Evolutionary conservation across 2,888 invertebrate genomes (phyloP), one percentile per base, ranked within the genome.

Genomic region (Heteromurus nitidus): DNA sequence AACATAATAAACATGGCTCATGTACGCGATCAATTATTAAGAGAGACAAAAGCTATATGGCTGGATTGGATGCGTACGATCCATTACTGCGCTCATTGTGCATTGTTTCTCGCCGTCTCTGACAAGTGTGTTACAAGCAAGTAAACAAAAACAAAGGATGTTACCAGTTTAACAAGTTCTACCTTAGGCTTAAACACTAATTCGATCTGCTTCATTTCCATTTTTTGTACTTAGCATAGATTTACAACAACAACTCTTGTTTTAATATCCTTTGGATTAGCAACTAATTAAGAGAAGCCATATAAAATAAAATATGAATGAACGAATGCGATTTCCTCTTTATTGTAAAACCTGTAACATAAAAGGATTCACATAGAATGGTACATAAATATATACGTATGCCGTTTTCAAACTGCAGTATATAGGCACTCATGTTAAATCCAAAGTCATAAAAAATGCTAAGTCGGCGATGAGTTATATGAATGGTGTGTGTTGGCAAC

Each of bases 291-390:
- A 20, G 3, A 20, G 20, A 55, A 55, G 26, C 11, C n/a, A 55
- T 31, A 31, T 31, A 20, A 13, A 20, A 7, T 20, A 62, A 18
- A 16, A 58, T 11, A 26, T 58, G 24, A 11, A n/a, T n/a, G n/a
- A n/a, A n/a, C n/a, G n/a, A n/a, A 20, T 31, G 20, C 18, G 62
- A 16, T 62, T 62, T 62, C 30, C 62, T n/a, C 30, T 28, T 62
- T 62, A 62, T 20, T 31, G 22, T 62, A 62, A 11, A 31, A 31
- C 62, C 62, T 62, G 62, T 62, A 62, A 62, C 62, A 62, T 62
- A 62, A 62, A 30, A 2, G 3, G 5, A 13, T 13, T 11, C 13
- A n/a, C n/a, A 18, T 11, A 50, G 3, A 18, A 50, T 36, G 13
- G 36, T 9, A 36, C 7, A 36, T 9, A 36, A 36, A 36, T 36